Conservation (phyloP, 2,113 vertebrate species). For the Scalopus aquaticus region DNA sequence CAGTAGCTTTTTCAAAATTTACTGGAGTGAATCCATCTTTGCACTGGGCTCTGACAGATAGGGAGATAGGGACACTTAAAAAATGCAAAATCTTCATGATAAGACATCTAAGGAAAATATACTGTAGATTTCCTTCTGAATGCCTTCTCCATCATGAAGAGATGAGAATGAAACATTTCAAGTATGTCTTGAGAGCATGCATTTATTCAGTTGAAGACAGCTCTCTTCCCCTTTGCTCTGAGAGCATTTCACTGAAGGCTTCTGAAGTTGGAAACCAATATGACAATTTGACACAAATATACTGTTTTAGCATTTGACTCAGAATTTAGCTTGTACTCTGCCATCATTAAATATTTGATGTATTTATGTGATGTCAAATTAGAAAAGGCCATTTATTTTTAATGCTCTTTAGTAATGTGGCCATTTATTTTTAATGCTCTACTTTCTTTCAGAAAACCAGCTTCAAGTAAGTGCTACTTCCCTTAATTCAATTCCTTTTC, state of each 20-base stretch:
- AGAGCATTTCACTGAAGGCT: constrained; percentile 41
- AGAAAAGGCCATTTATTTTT: constrained; percentile 66
- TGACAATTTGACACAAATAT: constrained; percentile 55
- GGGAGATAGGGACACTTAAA: background rate
- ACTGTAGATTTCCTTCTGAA: constrained; percentile 60
- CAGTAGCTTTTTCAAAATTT: constrained; percentile 43
- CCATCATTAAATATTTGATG: constrained; percentile 16
- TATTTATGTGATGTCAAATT: constrained; percentile 48
- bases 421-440: constrained; percentile 68
- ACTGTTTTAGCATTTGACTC: constrained; percentile 37
- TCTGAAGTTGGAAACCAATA: constrained; percentile 31
- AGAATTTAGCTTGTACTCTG: constrained; percentile 47
- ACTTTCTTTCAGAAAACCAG: constrained; percentile 13
- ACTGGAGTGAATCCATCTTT: constrained; percentile 68
- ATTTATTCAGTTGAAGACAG: constrained; percentile 43
- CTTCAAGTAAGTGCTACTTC: constrained; percentile 23
- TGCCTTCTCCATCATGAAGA: constrained; percentile 42
- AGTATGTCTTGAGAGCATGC: background rate
- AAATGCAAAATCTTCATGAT: constrained; percentile 59
- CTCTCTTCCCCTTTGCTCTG: background rate
- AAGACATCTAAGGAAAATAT: constrained; percentile 71
- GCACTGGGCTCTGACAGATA: constrained; percentile 50
- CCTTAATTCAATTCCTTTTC: constrained; percentile 45
- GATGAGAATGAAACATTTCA: constrained; percentile 59
- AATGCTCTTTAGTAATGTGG: constrained; percentile 59